phyloP scores from a whole-genome alignment of 2,888 invertebrate genomes.

The Parnassius glacialis region DNA sequence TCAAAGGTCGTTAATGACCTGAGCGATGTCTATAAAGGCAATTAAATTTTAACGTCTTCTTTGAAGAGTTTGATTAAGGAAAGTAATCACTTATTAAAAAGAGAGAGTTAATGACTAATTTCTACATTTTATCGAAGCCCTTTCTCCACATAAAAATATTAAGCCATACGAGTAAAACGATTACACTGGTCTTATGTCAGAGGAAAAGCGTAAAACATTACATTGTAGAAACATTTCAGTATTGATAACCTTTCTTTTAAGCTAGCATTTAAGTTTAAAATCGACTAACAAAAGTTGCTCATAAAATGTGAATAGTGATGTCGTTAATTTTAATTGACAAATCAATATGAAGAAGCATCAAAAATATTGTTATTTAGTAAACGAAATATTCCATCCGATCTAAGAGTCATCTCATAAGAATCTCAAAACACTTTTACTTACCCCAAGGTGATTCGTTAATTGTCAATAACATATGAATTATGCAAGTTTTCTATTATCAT shows the following conservation, averaged over 20 bases:
- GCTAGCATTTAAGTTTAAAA: not conserved
- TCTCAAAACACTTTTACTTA: constrained; percentile 13
- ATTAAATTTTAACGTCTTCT: not conserved
- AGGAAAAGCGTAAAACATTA: not conserved
- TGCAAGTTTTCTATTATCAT: constrained; percentile 18
- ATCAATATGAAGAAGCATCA: constrained; percentile 6
- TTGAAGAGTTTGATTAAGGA: not conserved
- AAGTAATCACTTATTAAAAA: not conserved
- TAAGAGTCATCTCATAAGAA: constrained; percentile 1
- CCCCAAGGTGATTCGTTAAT: constrained; percentile 9
- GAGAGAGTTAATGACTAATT: too few species aligned
- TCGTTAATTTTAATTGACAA: constrained; percentile 9
- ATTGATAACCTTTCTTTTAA: not conserved
- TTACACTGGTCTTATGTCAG: not conserved
- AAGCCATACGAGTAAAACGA: not conserved
- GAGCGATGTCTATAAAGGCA: not conserved
- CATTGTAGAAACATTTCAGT: not conserved
- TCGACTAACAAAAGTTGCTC: not conserved
- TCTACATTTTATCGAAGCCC: too few species aligned
- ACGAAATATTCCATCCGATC: constrained; percentile 14
- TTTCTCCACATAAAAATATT: too few species aligned
- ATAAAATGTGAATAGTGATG: constrained; percentile 4
- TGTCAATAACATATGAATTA: constrained; percentile 11
- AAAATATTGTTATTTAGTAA: constrained; percentile 14
- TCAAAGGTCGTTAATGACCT: not conserved